Percentiles rank a stretch among this genome's conserved stretches.
Conservation (phyloP, 37 sponge, comb jelly and placozoan genomes). For the Agelas oroides region DNA sequence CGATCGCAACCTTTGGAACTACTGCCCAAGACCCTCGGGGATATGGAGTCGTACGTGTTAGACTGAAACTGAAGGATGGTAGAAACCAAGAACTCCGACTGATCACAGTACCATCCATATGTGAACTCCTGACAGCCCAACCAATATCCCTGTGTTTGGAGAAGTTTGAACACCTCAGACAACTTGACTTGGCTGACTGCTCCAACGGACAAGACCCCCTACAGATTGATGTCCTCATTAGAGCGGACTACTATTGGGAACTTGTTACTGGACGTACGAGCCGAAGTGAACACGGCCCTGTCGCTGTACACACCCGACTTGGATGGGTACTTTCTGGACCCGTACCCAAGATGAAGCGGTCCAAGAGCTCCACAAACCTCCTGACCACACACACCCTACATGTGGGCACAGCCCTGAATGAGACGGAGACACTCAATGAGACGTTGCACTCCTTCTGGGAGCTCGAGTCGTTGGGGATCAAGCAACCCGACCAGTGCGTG, state of each 20-base stretch:
- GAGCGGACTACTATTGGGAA: slow-evolving; percentile 26
- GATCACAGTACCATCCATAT: slow-evolving; percentile 30
- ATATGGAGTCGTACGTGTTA: slow-evolving; percentile 18
- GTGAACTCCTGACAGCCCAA: slow-evolving; percentile 24
- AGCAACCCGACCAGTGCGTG: slow-evolving; percentile 6
- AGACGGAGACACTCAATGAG: slow-evolving; percentile 2
- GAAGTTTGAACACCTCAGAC: not conserved
- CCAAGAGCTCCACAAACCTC: not conserved
- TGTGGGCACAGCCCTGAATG: not conserved
- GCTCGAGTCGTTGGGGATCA: slow-evolving; percentile 41
- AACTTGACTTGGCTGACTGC: slow-evolving; percentile 28
- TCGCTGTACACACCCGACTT: slow-evolving; percentile 21
- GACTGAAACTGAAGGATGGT: not conserved
- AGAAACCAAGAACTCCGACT: not conserved
- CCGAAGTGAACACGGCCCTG: not conserved
- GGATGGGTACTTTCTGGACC: slow-evolving; percentile 53
- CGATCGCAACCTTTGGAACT: slow-evolving; percentile 21
- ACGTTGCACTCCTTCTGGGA: slow-evolving; percentile 28
- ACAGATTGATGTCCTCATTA: slow-evolving; percentile 11
- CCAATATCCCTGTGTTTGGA: not conserved
- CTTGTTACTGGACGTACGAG: not conserved
- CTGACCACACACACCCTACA: slow-evolving; percentile 22
- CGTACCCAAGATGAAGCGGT: not conserved
- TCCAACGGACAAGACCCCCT: slow-evolving; percentile 16
- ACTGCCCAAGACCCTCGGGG: not conserved